Evolutionary conservation across 2,888 invertebrate genomes (phyloP).

Genomic region (Bellardia pandia): DNA sequence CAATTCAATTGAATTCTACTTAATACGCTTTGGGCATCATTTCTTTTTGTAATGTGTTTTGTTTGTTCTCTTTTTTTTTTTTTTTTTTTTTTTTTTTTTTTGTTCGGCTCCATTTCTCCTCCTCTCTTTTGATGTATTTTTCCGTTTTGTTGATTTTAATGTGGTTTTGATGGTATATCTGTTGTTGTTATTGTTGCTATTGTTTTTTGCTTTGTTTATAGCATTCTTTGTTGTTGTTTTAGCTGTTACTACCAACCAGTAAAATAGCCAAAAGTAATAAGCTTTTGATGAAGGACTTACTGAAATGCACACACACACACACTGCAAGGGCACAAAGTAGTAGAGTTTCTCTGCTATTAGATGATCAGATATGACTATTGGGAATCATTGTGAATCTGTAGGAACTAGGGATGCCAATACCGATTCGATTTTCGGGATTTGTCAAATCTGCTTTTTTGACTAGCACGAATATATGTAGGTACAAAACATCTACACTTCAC

Average conservation of each 20-base stretch:
- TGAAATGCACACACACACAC: background rate
- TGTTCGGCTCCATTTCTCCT: background rate
- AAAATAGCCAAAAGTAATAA: constrained; percentile 63
- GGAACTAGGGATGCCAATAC: too few relatives aligned
- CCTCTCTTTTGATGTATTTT: background rate
- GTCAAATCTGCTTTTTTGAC: too few relatives aligned
- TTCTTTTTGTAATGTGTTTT: constrained; percentile 50
- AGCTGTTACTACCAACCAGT: constrained; percentile 56
- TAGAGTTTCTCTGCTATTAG: background rate
- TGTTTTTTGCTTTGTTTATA: constrained; percentile 26
- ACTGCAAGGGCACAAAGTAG: background rate
- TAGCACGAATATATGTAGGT: too few relatives aligned
- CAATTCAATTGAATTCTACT: constrained; percentile 68
- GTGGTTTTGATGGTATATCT: constrained; percentile 45
- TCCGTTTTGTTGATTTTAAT: constrained; percentile 58
- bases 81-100: constrained; percentile 18
- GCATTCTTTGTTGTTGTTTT: constrained; percentile 46
- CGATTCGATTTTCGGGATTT: too few relatives aligned
- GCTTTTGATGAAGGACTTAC: constrained; percentile 62
- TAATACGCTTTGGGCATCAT: constrained; percentile 66
- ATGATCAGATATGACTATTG: too few relatives aligned
- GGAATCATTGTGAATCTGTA: too few relatives aligned
- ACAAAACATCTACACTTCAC: too few relatives aligned
- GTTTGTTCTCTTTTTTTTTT: constrained; percentile 22
- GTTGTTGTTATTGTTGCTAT: constrained; percentile 11